Base-by-base conservation (phyloP, 2,113 vertebrate genomes). In the Lethenteron camtschaticum region DNA sequence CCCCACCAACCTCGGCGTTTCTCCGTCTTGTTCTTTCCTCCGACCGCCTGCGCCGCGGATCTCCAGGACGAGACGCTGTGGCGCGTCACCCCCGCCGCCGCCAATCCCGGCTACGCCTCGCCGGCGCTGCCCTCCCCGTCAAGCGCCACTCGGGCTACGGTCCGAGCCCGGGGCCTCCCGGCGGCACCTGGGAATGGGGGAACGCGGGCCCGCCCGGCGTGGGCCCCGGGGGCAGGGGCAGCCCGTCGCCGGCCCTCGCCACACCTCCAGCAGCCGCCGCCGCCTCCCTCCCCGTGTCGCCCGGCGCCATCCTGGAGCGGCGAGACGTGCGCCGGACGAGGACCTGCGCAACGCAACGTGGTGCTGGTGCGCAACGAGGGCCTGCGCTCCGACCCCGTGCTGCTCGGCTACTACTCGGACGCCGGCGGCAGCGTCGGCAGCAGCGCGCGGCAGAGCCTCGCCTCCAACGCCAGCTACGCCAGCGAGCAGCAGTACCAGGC, bases 231-330 rank as follows among this genome's bases (percentile, higher is more conserved):
- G 41, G 41, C 41, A 41, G 41, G 41, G 41, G 41, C 5, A 41
- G 41, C 41, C 41, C 41, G 41, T 41, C 41, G 41, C 41, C 41
- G 41, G 41, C 41, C 5, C 41, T 41, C 41, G 41, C 41, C 41
- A 41, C 41, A 41, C 41, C 41, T 41, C 6, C 41, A 41, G 41
- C 41, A 41, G 41, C 41, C 41, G 41, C 41, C 41, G 6, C 41
- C 41, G 41, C 41, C 41, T 3, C 3, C 41, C 41, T 41, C 24
- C 24, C 63, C 63, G 63, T 66, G n/a, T 66, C 63, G n/a, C 90
- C 94, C 73, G 95, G 91, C 9, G 89, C 94, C 80, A 99, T 99
- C 81, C 81, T 99, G 79, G 94, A 99, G 72, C 85, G 94, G 12
- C 85, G 94, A 0, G 94, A 99, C 1, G 94, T 99, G 72, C 96